phyloP scores from a whole-genome alignment of 2,797 vertebrate species.

The Gouania willdenowi region DNA sequence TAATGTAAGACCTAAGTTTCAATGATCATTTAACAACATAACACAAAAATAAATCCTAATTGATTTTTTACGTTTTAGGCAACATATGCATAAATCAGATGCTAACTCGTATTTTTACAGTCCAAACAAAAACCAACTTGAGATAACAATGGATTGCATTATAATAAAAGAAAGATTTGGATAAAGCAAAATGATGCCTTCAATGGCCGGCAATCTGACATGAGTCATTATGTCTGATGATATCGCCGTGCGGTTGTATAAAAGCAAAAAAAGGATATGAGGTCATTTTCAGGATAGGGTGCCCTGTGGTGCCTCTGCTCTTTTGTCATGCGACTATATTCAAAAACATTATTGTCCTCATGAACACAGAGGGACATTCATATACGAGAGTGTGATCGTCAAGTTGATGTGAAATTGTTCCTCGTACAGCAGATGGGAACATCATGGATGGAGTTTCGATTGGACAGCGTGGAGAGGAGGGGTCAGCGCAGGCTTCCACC shows the following conservation, averaged over 20 bases:
- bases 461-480: constrained; percentile 49
- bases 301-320: constrained; percentile 35
- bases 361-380: constrained; percentile 38
- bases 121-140: too few relatives aligned
- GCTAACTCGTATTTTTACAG: too few relatives aligned
- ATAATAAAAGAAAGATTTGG: too few relatives aligned
- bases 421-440: constrained; percentile 55
- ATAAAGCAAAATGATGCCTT: constrained; percentile 39
- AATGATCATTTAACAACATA: too few relatives aligned
- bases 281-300: constrained; percentile 50
- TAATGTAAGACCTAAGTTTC: too few relatives aligned
- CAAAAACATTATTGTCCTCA: constrained; percentile 34
- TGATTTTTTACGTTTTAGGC: too few relatives aligned
- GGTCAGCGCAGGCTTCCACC: constrained; percentile 51
- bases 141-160: too few relatives aligned
- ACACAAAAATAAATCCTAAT: too few relatives aligned
- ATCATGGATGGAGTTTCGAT: constrained; percentile 43
- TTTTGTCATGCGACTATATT: constrained; percentile 27
- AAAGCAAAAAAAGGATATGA: constrained; percentile 37
- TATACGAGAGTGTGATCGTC: constrained; percentile 49
- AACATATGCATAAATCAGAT: too few relatives aligned
- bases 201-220: constrained; percentile 40
- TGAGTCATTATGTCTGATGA: constrained; percentile 39
- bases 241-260: constrained; percentile 43
- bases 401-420: constrained; percentile 47